These are phyloP conservation scores for Solenopsis fugax DNA, from an alignment of 1,140 invertebrate species.

Conservation along the genomic window DNA sequence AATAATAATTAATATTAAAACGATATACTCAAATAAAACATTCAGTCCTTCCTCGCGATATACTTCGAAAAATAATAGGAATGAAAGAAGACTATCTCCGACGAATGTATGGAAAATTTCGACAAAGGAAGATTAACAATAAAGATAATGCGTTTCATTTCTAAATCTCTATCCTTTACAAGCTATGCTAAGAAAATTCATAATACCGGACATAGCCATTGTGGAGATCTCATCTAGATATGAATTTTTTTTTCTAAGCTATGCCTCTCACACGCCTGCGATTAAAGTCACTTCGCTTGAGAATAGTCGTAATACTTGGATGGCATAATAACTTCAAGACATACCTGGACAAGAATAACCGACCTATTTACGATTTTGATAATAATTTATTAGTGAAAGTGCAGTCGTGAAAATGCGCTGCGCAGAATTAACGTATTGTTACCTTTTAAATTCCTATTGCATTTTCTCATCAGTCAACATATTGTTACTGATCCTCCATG, in stretches of 20 bases:
- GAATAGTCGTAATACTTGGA: slow-evolving; percentile 64
- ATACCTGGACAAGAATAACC: slow-evolving; percentile 53
- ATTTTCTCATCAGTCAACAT: slow-evolving; percentile 66
- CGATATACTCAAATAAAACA: not conserved
- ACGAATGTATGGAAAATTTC: slow-evolving; percentile 56
- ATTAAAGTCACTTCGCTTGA: slow-evolving; percentile 65
- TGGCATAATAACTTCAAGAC: slow-evolving; percentile 71
- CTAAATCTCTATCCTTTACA: slow-evolving; percentile 67
- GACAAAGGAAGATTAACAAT: slow-evolving; percentile 22
- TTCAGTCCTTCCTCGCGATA: slow-evolving; percentile 9
- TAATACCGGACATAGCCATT: slow-evolving; percentile 65
- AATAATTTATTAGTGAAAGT: slow-evolving; percentile 50
- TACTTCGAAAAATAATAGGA: slow-evolving; percentile 24
- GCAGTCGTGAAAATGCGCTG: slow-evolving; percentile 67
- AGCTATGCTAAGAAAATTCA: slow-evolving; percentile 66
- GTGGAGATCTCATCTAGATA: slow-evolving; percentile 66
- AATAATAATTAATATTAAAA: slow-evolving; percentile 19
- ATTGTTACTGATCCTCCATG: slow-evolving; percentile 70
- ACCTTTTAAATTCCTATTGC: slow-evolving; percentile 68
- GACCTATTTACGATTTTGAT: slow-evolving; percentile 39
- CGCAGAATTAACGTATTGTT: slow-evolving; percentile 69
- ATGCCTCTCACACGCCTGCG: slow-evolving; percentile 51
- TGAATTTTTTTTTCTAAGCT: slow-evolving; percentile 65
- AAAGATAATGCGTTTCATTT: slow-evolving; percentile 54
- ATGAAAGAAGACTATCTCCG: slow-evolving; percentile 45